A percentile compares a stretch with the other conserved stretches of the same genome.
These are phyloP conservation scores for Diarsia mendica DNA, from an alignment of 2,888 invertebrate genomes.

Conservation along the genomic window DNA sequence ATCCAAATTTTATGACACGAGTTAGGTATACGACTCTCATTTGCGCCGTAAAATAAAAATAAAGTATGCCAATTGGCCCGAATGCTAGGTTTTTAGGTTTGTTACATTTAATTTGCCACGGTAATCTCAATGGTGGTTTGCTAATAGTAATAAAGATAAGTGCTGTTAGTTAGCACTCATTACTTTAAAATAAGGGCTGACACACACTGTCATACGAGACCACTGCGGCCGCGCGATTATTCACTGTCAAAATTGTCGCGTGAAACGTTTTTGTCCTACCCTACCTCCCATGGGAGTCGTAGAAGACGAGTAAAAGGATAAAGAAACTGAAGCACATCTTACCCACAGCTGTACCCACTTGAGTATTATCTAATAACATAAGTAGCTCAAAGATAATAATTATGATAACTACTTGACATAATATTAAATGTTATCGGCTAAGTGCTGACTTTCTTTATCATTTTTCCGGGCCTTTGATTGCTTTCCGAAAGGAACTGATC, in stretches of 20 bases:
- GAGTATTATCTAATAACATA: conserved; percentile 13
- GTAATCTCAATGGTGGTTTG: conserved; percentile 70
- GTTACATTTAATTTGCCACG: conserved; percentile 66
- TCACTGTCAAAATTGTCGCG: neutral
- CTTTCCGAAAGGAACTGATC: neutral
- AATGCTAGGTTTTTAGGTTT: conserved; percentile 43
- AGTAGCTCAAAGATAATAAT: conserved; percentile 3
- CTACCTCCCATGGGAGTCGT: conserved; percentile 12
- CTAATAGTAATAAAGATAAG: conserved; percentile 79
- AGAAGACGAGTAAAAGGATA: neutral
- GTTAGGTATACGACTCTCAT: no score
- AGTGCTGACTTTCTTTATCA: neutral
- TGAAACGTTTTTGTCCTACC: neutral
- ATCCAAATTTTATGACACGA: neutral
- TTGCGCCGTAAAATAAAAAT: conserved; percentile 1
- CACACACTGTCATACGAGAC: conserved; percentile 21
- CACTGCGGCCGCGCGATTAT: conserved; percentile 12
- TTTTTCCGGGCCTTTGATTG: neutral
- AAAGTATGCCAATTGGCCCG: conserved; percentile 5
- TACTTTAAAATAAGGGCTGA: conserved; percentile 48
- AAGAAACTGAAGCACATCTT: neutral
- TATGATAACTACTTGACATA: conserved; percentile 5
- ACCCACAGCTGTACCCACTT: neutral
- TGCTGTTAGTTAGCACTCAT: conserved; percentile 57
- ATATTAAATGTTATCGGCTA: conserved; percentile 7